Base-by-base conservation (phyloP, 2,113 vertebrate genomes). In the Mustelus asterias region DNA sequence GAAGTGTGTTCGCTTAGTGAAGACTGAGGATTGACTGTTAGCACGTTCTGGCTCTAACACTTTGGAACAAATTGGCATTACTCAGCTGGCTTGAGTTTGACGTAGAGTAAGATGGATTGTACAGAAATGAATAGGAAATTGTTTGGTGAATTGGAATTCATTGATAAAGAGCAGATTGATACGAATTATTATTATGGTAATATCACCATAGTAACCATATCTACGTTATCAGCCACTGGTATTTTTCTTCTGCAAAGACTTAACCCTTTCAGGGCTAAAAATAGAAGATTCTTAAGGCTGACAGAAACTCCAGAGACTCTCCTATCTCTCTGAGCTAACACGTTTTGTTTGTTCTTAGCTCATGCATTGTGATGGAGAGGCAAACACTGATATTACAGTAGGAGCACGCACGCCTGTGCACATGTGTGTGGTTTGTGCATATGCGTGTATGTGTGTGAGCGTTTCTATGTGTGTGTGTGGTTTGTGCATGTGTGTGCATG, bases 111-210 rank as follows among this genome's bases (percentile, higher is more conserved):
- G 80, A 83, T 83, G 80, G 80, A 83, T 83, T 44, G 80, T 20
- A 41, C 37, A 41, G 80, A 83, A 83, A 83, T 83, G 37, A 83
- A 18, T 83, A 37, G 80, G 80, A 83, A 83, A 83, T 83, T 44
- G 80, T 83, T 83, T 83, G 22, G 37, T 83, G 80, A 83, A 22
- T 83, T 83, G 80, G 80, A 83, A 83, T 83, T 83, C 80, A 83
- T 83, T 83, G 80, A 83, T 83, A 41, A 83, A 83, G 80, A 83
- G 80, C 80, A 83, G 37, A 83, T 83, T 83, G 80, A 20, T 41
- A 83, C 44, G 80, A 83, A 83, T 8, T 83, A 83, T 83, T 83
- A 83, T 83, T 16, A 83, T 83, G 78, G n/a, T 37, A 83, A 41
- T 83, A 83, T 44, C 80, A 44, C 80, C 37, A 83, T 83, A n/a